Conservation (phyloP, 2,113 vertebrate genomes). For the Vulpes vulpes region DNA sequence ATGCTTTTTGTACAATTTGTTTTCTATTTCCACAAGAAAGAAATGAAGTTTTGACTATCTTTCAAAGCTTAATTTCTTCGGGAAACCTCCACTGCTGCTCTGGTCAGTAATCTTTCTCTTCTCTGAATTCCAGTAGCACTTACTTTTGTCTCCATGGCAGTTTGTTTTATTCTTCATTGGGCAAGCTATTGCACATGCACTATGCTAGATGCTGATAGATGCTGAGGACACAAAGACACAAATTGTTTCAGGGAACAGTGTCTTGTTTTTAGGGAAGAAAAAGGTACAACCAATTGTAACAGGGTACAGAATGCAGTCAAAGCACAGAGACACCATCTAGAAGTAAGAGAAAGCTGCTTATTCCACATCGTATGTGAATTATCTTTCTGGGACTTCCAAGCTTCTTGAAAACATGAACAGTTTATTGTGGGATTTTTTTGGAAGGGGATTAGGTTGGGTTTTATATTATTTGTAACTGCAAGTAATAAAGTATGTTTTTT, state of each 20-base stretch:
- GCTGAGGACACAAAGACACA: background rate
- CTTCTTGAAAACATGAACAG: background rate
- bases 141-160: background rate
- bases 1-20: background rate
- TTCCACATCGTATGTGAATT: background rate
- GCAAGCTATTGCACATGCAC: background rate
- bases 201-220: background rate
- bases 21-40: background rate
- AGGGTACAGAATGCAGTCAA: background rate
- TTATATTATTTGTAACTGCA: constrained; percentile 26
- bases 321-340: background rate
- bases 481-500: constrained; percentile 16
- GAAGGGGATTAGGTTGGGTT: background rate
- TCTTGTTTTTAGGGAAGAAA: background rate
- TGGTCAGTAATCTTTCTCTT: constrained; percentile 1
- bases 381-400: constrained; percentile 19
- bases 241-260: background rate
- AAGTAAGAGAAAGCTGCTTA: background rate
- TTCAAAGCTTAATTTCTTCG: constrained; percentile 2
- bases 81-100: background rate
- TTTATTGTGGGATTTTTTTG: background rate
- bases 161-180: background rate
- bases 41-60: constrained; percentile 32
- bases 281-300: background rate
- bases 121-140: background rate